These are phyloP conservation scores for Leptodactylus fuscus DNA, from an alignment of 2,113 vertebrate species.

Conservation along the genomic window DNA sequence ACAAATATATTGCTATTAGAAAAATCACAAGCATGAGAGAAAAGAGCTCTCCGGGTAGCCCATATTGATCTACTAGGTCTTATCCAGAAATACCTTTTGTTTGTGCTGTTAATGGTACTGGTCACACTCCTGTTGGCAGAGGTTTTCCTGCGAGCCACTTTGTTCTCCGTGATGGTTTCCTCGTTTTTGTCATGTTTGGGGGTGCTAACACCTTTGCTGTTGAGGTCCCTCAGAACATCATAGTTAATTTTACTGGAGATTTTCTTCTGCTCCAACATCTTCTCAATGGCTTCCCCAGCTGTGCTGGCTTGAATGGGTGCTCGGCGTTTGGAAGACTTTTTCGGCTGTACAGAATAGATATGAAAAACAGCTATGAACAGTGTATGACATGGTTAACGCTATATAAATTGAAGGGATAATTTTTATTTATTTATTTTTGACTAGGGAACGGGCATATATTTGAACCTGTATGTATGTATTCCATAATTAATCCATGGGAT, in stretches of 20 bases:
- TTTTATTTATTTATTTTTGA: too few relatives aligned
- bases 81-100: constrained; percentile 85
- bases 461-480: too few relatives aligned
- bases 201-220: constrained; percentile 76
- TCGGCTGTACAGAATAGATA: constrained; percentile 72
- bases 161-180: constrained; percentile 70
- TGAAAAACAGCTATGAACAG: constrained; percentile 33
- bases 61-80: neutral
- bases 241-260: constrained; percentile 99
- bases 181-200: constrained; percentile 68
- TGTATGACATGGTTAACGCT: neutral
- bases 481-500: too few relatives aligned
- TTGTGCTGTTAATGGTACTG: constrained; percentile 76
- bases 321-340: constrained; percentile 75
- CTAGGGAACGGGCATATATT: too few relatives aligned
- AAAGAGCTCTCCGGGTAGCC: neutral
- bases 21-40: neutral
- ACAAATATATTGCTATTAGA: neutral
- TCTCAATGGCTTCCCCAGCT: constrained; percentile 94
- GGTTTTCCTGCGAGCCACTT: constrained; percentile 72
- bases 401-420: neutral
- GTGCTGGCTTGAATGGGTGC: constrained; percentile 88
- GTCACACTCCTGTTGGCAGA: constrained; percentile 69
- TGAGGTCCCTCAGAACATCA: constrained; percentile 90
- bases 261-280: constrained; percentile 96